These are phyloP conservation scores for Microplitis deprimator DNA, from an alignment of 2,888 invertebrate genomes.

Conservation along the genomic window DNA sequence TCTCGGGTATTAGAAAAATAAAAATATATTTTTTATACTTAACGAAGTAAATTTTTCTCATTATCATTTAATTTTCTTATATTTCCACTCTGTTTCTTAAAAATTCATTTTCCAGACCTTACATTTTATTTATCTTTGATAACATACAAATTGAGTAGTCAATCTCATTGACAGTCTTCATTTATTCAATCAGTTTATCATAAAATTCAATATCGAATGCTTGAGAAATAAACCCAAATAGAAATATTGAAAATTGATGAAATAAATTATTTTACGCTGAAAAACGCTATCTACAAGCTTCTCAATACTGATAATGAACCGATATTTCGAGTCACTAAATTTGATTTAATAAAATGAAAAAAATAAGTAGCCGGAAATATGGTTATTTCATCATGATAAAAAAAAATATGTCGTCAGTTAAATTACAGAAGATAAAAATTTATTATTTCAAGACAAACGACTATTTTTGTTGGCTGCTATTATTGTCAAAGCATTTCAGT, in stretches of 20 bases:
- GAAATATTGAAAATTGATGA: neutral
- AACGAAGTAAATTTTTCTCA: neutral
- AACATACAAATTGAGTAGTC: neutral
- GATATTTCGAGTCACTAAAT: neutral
- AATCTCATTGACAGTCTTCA: neutral
- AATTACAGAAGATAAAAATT: neutral
- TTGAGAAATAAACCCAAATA: neutral
- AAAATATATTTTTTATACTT: neutral
- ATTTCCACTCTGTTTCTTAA: neutral
- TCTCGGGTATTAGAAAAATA: neutral
- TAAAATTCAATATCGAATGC: neutral
- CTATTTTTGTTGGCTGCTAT: neutral
- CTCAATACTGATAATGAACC: neutral
- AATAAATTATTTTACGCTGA: neutral
- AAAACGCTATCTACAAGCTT: neutral
- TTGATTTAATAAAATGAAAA: neutral
- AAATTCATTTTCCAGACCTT: neutral
- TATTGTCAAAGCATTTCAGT: conserved; percentile 24
- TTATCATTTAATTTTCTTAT: neutral
- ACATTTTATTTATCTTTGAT: neutral
- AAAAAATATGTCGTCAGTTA: no score
- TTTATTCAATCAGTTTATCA: neutral
- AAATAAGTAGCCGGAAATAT: no score
- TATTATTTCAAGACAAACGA: neutral
- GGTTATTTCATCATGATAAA: neutral